Base-by-base conservation (phyloP, 2,113 vertebrate genomes). In the Halichoerus grypus region DNA sequence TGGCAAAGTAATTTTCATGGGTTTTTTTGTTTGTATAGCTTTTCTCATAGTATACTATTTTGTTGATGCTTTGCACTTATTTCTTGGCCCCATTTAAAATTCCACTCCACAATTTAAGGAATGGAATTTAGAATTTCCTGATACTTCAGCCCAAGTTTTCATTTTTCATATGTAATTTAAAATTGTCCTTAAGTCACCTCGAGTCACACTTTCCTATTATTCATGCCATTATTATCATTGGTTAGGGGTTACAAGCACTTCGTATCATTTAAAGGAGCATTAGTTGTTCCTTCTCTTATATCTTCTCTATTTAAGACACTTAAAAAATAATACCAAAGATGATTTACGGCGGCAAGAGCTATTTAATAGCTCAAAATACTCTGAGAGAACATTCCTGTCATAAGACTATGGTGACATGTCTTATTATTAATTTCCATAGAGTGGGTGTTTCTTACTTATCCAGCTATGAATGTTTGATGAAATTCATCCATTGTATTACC, bases 361-460 rank as follows among this genome's bases (percentile, higher is more conserved):
- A 53, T 83, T n/a, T 93, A 67, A 67, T 31, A 51, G 36, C 59
- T 97, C 15, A 85, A 86, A 96, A 67, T 95, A 84, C 21, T 97
- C 46, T 82, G 72, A 88, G 79, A 88, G 80, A 94, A 93, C 82
- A 83, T 74, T 96, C 86, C 28, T 97, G 67, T 97, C 95, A 97
- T 21, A 42, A 96, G 97, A 94, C 49, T 67, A 49, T 65, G 67
- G 80, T 95, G 91, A 97, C 91, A 95, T 14, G 76, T 79, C 88
- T 83, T 94, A 67, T 88, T 92, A 81, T 94, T 96, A 96, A 97
- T 80, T 88, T 94, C 91, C 85, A 96, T 28, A 22, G 10, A 39
- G 88, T 96, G 93, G 94, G 88, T 76, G 91, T 88, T 96, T 97
- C 93, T 96, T 96, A 91, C 84, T 72, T 80, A 95, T 71, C 72